phyloP scores from a whole-genome alignment of 37 sponge, comb jelly and placozoan species.

The Dysidea cf. avara region DNA sequence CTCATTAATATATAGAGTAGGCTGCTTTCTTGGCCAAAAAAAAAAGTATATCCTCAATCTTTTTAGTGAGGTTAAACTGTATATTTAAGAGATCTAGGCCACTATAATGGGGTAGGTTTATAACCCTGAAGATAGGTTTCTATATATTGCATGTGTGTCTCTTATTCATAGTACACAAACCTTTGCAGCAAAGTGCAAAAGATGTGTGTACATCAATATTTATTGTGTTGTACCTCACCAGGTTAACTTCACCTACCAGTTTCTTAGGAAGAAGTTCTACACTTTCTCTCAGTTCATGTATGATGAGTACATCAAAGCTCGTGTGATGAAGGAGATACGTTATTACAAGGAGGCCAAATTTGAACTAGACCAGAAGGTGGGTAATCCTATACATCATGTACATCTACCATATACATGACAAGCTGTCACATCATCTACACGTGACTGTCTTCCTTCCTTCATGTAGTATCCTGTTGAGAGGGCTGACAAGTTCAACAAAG shows the following conservation, averaged over 20 bases:
- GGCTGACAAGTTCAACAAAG: slow-evolving; percentile 92
- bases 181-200: too few species aligned
- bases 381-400: slow-evolving; percentile 2
- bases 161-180: too few species aligned
- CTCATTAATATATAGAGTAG: too few species aligned
- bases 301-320: slow-evolving; percentile 98
- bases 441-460: not conserved
- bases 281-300: slow-evolving; percentile 98
- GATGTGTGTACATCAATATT: too few species aligned
- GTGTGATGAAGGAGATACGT: slow-evolving; percentile 90
- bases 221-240: too few species aligned
- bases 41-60: too few species aligned
- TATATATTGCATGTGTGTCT: too few species aligned
- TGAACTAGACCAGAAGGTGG: slow-evolving; percentile 78
- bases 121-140: too few species aligned
- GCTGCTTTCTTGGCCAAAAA: too few species aligned
- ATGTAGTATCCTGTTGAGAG: slow-evolving; percentile 86
- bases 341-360: slow-evolving; percentile 82
- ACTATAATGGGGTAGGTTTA: too few species aligned
- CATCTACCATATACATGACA: not conserved
- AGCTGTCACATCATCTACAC: not conserved
- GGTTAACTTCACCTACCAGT: slow-evolving; percentile 98
- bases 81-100: too few species aligned
- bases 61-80: too few species aligned
- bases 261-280: slow-evolving; percentile 92